Conservation (phyloP, 1,140 invertebrate species). For the Temnothorax longispinosus region DNA sequence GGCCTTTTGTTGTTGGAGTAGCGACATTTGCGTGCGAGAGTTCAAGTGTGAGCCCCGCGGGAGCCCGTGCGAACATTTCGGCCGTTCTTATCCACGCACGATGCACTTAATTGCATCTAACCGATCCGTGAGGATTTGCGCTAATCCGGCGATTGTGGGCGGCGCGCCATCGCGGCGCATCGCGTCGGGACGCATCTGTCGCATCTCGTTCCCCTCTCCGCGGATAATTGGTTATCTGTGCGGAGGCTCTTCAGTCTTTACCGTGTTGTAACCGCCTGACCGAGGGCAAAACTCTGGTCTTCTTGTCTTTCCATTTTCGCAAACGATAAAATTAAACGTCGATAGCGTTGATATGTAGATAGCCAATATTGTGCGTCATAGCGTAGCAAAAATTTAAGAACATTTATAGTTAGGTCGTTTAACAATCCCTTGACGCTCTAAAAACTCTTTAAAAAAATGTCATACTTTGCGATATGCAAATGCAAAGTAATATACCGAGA, state of each 20-base stretch:
- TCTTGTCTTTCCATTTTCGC: background rate
- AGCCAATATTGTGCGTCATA: no score
- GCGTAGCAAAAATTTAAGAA: background rate
- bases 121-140: conserved; percentile 70
- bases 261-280: conserved; percentile 81
- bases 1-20: conserved; percentile 38
- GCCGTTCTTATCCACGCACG: conserved; percentile 65
- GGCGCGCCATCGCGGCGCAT: conserved; percentile 74
- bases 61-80: conserved; percentile 59
- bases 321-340: conserved; percentile 29
- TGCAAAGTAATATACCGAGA: background rate
- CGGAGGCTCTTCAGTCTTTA: conserved; percentile 84
- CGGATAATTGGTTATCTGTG: conserved; percentile 86
- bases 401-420: background rate
- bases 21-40: conserved; percentile 49
- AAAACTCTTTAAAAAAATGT: background rate
- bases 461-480: background rate
- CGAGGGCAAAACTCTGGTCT: conserved; percentile 65
- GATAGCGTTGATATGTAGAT: background rate
- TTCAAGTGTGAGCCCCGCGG: conserved; percentile 35
- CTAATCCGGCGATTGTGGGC: conserved; percentile 83
- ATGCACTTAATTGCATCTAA: conserved; percentile 74
- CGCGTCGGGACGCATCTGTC: conserved; percentile 84
- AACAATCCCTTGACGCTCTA: background rate
- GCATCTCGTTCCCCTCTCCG: conserved; percentile 69